These are phyloP conservation scores for Ceratoteleas bidentatus DNA, from an alignment of 1,140 invertebrate species.

Conservation along the genomic window DNA sequence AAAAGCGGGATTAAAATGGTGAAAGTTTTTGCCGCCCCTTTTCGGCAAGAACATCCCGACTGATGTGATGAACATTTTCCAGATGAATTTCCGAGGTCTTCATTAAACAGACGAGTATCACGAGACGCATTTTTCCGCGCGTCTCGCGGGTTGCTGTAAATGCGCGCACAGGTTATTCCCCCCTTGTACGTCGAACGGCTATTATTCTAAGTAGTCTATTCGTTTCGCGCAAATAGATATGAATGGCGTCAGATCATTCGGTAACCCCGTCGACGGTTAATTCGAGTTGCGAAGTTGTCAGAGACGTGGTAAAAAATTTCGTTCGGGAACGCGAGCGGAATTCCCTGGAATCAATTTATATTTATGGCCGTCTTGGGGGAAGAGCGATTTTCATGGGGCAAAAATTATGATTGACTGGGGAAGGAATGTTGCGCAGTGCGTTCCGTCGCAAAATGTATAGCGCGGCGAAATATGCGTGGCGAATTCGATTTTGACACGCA, in stretches of 20 bases:
- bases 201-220: slow-evolving; percentile 50
- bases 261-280: slow-evolving; percentile 22
- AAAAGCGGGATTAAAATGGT: not conserved
- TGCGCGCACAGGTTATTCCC: slow-evolving; percentile 32
- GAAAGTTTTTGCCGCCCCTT: not conserved
- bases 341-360: too few species aligned
- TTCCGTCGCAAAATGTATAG: too few species aligned
- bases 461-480: too few species aligned
- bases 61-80: slow-evolving; percentile 41
- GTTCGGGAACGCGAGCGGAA: too few species aligned
- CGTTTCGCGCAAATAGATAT: slow-evolving; percentile 44
- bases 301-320: too few species aligned
- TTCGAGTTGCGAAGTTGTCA: slow-evolving; percentile 23
- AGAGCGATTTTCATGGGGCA: too few species aligned
- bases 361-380: too few species aligned
- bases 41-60: slow-evolving; percentile 20
- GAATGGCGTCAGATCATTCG: slow-evolving; percentile 41
- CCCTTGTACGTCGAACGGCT: too few species aligned
- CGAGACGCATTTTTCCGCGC: slow-evolving; percentile 35
- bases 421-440: too few species aligned
- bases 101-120: slow-evolving; percentile 50
- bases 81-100: slow-evolving; percentile 58
- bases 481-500: too few species aligned
- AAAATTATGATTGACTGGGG: too few species aligned
- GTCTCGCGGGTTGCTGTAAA: slow-evolving; percentile 40